These are phyloP conservation scores for Oophaga sylvatica DNA, from an alignment of 2,797 vertebrate species.

Conservation along the genomic window DNA sequence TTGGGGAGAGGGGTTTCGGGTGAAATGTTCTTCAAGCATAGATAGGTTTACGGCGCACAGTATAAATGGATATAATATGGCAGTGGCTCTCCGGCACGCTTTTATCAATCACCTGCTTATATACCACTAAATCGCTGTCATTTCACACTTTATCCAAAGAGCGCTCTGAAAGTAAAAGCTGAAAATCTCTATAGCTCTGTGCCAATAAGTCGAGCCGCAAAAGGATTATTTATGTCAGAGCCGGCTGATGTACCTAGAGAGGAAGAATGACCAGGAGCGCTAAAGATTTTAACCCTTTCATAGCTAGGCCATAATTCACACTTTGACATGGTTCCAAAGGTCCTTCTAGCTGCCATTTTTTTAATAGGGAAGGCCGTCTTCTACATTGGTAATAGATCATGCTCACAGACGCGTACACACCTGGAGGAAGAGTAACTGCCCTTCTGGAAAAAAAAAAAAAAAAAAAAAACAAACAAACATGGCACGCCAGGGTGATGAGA, in stretches of 20 bases:
- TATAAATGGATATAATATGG: not conserved
- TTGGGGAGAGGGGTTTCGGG: no score
- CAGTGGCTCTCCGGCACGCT: not conserved
- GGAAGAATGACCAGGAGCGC: not conserved
- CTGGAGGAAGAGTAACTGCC: no score
- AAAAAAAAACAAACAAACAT: no score
- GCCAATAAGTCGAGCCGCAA: not conserved
- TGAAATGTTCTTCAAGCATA: not conserved
- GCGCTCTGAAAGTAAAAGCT: not conserved
- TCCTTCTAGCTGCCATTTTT: not conserved
- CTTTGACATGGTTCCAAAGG: not conserved
- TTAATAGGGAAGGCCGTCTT: not conserved
- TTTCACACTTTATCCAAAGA: not conserved
- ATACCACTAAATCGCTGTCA: slow-evolving; percentile 7
- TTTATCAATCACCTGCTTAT: not conserved
- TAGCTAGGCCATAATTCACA: not conserved
- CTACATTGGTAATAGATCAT: not conserved
- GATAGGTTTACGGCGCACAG: not conserved
- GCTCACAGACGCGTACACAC: no score
- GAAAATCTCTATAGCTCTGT: not conserved
- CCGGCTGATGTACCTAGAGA: not conserved
- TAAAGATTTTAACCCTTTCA: not conserved
- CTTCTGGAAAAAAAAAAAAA: no score
- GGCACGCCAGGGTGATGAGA: no score
- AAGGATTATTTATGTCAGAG: not conserved